These are phyloP conservation scores for Elymnias hypermnestra DNA, from an alignment of 1,140 invertebrate genomes.

Conservation along the genomic window DNA sequence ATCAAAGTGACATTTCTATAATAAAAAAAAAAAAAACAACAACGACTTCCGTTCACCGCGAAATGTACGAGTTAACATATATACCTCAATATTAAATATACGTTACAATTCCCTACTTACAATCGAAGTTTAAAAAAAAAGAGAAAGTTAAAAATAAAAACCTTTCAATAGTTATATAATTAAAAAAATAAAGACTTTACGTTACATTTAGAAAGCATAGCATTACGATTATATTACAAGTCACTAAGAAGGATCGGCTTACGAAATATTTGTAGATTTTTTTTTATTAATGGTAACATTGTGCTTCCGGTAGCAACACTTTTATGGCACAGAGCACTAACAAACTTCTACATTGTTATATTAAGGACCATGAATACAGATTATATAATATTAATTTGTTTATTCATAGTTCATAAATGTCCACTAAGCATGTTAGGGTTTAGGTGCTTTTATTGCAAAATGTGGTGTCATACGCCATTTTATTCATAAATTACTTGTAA, in stretches of 20 bases:
- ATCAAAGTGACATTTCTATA: no score
- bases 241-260: constrained; percentile 52
- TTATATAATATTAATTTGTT: constrained; percentile 7
- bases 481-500: no score
- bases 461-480: no score
- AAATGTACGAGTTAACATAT: constrained; percentile 33
- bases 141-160: constrained; percentile 52
- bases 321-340: constrained; percentile 63
- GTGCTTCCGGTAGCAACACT: constrained; percentile 65
- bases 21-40: constrained; percentile 10
- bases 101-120: constrained; percentile 62
- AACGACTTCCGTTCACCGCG: constrained; percentile 32
- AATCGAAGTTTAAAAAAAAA: constrained; percentile 53
- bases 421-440: constrained; percentile 17
- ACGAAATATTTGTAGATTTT: constrained; percentile 29
- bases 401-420: constrained; percentile 7
- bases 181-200: constrained; percentile 53
- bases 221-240: constrained; percentile 56
- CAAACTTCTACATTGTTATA: constrained; percentile 54
- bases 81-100: constrained; percentile 44
- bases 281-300: constrained; percentile 59
- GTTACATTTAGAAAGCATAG: constrained; percentile 54
- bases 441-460: neutral
- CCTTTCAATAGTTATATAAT: constrained; percentile 51
- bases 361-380: constrained; percentile 51